Percentiles rank a stretch among this genome's conserved stretches.
Conservation (phyloP, 2,888 invertebrate genomes). For the Gymnosoma rotundatum region DNA sequence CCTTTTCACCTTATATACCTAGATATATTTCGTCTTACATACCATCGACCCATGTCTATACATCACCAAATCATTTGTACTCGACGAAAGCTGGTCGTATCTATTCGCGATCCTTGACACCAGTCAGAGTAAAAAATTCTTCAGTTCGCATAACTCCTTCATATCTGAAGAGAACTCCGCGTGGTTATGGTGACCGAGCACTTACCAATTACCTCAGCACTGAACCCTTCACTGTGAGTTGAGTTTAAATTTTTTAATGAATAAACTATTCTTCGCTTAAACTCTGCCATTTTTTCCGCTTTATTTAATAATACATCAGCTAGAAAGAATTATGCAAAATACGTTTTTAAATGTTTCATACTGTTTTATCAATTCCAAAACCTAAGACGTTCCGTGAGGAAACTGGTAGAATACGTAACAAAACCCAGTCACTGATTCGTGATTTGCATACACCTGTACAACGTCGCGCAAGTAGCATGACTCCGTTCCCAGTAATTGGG, state of each 20-base stretch:
- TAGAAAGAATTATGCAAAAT: too few species aligned
- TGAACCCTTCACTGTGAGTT: conserved; percentile 87
- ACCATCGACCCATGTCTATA: conserved; percentile 74
- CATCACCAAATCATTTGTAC: conserved; percentile 77
- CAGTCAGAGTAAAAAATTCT: conserved; percentile 77
- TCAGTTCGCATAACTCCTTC: conserved; percentile 85
- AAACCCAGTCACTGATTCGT: conserved; percentile 88
- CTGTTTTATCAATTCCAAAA: background rate
- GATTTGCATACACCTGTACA: conserved; percentile 90
- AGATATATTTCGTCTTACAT: conserved; percentile 52
- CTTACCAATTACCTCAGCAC: conserved; percentile 91
- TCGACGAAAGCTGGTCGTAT: conserved; percentile 77
- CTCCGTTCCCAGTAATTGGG: conserved; percentile 81
- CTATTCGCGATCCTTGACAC: conserved; percentile 77
- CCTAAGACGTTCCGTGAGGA: conserved; percentile 91
- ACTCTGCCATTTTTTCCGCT: conserved; percentile 18
- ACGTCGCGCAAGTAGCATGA: conserved; percentile 86
- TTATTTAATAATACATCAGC: conserved; percentile 7
- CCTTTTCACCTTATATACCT: conserved; percentile 74
- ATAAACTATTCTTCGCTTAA: conserved; percentile 31
- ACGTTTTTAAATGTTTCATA: background rate
- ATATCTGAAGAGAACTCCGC: conserved; percentile 86
- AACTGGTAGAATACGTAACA: conserved; percentile 90
- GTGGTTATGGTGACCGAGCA: conserved; percentile 85
- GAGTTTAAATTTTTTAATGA: conserved; percentile 48